These are phyloP conservation scores for Fukomys damarensis DNA, from an alignment of 2,113 vertebrate genomes.

Conservation along the genomic window DNA sequence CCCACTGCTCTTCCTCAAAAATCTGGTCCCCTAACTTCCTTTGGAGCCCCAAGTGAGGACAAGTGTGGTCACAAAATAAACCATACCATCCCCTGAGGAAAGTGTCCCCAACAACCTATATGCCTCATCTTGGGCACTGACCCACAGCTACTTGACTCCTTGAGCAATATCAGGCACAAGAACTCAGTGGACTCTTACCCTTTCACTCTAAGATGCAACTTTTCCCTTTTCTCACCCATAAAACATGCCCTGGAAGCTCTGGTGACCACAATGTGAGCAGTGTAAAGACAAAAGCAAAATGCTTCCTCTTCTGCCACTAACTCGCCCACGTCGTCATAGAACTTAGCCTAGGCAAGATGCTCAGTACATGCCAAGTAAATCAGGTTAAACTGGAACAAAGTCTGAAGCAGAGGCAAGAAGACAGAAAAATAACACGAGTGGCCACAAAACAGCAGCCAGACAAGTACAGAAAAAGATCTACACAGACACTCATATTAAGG, in stretches of 20 bases:
- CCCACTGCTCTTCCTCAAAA: neutral
- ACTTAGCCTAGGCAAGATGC: neutral
- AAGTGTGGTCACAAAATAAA: neutral
- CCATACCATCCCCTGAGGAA: neutral
- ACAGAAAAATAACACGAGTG: neutral
- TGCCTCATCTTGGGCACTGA: neutral
- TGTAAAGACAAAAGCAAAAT: neutral
- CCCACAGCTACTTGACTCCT: neutral
- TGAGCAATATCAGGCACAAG: neutral
- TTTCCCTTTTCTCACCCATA: neutral
- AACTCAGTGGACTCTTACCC: neutral
- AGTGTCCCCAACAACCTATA: neutral
- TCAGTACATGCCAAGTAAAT: neutral
- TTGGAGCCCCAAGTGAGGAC: neutral
- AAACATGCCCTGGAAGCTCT: neutral
- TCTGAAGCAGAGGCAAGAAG: neutral
- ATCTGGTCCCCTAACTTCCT: neutral
- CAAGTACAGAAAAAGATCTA: neutral
- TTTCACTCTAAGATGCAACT: neutral
- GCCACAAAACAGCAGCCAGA: neutral
- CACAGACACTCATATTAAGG: neutral
- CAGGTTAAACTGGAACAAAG: neutral
- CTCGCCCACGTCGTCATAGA: neutral
- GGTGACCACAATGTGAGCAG: neutral
- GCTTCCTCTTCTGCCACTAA: fast-evolving